phyloP scores from a whole-genome alignment of 2,797 vertebrate genomes.

The Acipenser transmontanus region DNA sequence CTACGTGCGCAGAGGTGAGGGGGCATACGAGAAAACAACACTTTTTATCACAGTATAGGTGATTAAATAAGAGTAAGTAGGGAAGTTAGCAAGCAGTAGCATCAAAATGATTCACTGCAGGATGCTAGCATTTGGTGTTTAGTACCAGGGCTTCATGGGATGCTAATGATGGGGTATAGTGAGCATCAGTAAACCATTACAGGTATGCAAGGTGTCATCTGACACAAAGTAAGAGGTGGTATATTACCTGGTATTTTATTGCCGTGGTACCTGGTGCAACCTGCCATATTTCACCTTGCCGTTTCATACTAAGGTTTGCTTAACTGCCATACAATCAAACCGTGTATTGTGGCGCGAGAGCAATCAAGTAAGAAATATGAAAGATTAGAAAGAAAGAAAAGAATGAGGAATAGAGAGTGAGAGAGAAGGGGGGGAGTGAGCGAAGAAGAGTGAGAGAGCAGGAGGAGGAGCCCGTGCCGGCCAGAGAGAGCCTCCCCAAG shows the following conservation, averaged over 20 bases:
- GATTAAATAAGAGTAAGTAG: too few relatives aligned
- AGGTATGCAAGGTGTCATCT: not conserved
- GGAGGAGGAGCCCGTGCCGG: not conserved
- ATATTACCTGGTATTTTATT: not conserved
- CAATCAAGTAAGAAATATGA: not conserved
- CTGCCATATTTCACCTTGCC: not conserved
- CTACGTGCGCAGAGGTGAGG: slow-evolving; percentile 79
- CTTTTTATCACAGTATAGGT: too few relatives aligned
- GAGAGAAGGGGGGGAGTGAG: not conserved
- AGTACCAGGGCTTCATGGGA: too few relatives aligned
- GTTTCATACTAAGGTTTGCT: not conserved
- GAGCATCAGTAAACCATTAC: not conserved
- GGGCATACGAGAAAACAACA: not conserved
- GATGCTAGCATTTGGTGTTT: too few relatives aligned
- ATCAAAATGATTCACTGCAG: not conserved
- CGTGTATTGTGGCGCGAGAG: too few relatives aligned
- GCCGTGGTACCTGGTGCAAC: not conserved
- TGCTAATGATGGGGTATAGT: too few relatives aligned
- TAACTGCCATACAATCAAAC: not conserved
- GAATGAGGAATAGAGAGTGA: not conserved
- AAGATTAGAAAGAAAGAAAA: not conserved
- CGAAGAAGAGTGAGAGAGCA: not conserved
- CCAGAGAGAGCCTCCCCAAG: too few relatives aligned
- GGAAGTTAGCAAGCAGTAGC: not conserved
- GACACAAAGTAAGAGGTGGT: not conserved